Evolutionary conservation across 2,888 invertebrate genomes (phyloP).

Genomic region (Zeuzera pyrina): DNA sequence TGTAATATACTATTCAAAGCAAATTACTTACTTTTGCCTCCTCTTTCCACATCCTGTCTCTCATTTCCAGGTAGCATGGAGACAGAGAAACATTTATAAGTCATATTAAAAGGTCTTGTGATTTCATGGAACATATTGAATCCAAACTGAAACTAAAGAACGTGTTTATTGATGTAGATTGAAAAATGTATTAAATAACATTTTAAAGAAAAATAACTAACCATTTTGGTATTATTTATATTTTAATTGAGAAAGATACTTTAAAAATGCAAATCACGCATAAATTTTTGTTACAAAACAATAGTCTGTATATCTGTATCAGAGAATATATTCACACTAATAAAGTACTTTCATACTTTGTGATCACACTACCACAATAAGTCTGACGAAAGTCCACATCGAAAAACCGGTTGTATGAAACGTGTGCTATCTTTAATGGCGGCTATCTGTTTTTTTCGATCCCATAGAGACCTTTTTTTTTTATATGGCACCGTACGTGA

Average conservation of each 20-base stretch:
- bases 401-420: no score
- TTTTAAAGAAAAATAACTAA: conserved; percentile 16
- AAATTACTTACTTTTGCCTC: conserved; percentile 88
- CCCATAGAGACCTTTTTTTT: no score
- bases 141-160: conserved; percentile 83
- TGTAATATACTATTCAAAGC: background rate
- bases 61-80: conserved; percentile 96
- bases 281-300: background rate
- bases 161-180: conserved; percentile 28
- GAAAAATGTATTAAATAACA: conserved; percentile 4
- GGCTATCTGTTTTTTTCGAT: no score
- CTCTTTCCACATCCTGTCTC: conserved; percentile 93
- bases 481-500: no score
- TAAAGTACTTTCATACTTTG: no score
- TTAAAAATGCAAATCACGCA: conserved; percentile 28
- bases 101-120: conserved; percentile 84
- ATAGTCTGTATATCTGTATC: no score
- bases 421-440: no score
- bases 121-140: conserved; percentile 92
- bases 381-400: no score
- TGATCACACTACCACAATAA: no score
- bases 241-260: conserved; percentile 7
- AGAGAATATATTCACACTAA: no score
- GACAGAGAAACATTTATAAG: conserved; percentile 93
- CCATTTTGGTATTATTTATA: conserved; percentile 30